These are phyloP conservation scores for Tetragnatha versicolor DNA, from an alignment of 1,140 invertebrate genomes.

Conservation along the genomic window DNA sequence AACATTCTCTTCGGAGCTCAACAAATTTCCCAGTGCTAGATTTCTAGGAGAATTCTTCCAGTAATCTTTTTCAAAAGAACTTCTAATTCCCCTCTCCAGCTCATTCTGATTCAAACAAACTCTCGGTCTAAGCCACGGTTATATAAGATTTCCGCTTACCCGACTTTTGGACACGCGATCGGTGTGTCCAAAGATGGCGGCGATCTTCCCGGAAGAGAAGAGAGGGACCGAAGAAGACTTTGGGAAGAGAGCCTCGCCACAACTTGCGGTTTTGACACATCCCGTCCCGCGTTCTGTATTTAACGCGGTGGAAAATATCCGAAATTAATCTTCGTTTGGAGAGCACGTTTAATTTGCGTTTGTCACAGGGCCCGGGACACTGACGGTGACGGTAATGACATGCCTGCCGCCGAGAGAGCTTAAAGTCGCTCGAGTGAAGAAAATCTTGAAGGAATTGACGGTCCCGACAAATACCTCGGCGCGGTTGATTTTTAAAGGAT, in stretches of 20 bases:
- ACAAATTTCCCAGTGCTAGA: too few species aligned
- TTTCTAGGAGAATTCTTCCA: too few species aligned
- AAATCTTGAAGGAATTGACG: constrained; percentile 52
- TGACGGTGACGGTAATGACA: constrained; percentile 52
- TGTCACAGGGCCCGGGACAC: constrained; percentile 42
- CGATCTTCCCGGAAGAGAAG: neutral
- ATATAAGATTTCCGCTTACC: neutral
- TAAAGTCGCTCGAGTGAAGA: constrained; percentile 45
- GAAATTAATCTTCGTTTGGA: constrained; percentile 53
- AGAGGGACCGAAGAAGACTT: neutral
- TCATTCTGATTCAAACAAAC: too few species aligned
- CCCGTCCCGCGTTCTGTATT: constrained; percentile 46
- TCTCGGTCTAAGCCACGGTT: too few species aligned
- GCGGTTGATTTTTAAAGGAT: constrained; percentile 38
- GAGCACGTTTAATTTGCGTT: constrained; percentile 52
- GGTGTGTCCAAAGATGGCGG: neutral
- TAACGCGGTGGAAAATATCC: constrained; percentile 53
- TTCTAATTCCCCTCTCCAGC: too few species aligned
- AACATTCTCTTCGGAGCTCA: too few species aligned
- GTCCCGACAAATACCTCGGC: constrained; percentile 26
- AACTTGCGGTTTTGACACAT: constrained; percentile 51
- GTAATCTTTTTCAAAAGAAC: too few species aligned
- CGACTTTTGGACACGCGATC: neutral
- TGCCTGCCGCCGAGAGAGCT: constrained; percentile 8
- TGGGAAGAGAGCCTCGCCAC: constrained; percentile 5